Evolutionary conservation across 2,888 invertebrate genomes (phyloP).

Genomic region (Metopia argyrocephala): DNA sequence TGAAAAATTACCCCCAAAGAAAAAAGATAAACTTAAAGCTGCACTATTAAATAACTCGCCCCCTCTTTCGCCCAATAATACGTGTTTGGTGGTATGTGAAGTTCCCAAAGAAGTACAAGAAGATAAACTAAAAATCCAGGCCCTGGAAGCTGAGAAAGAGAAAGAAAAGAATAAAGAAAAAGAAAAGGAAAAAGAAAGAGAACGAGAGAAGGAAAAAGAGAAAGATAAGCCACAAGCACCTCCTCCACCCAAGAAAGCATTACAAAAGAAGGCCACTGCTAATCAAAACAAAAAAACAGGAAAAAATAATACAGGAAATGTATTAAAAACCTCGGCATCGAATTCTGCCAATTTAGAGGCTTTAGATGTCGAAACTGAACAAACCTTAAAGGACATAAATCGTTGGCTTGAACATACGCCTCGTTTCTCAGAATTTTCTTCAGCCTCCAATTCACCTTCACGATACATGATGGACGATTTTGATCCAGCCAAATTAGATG

Average conservation of each 20-base stretch:
- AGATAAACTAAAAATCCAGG: constrained; percentile 5
- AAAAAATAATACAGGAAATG: constrained; percentile 63
- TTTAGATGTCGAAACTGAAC: constrained; percentile 84
- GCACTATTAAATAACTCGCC: constrained; percentile 20
- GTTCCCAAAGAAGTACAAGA: constrained; percentile 21
- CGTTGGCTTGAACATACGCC: constrained; percentile 93
- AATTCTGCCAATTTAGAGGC: constrained; percentile 81
- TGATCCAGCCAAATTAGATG: constrained; percentile 79
- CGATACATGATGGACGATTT: constrained; percentile 84
- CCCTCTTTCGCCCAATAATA: not conserved
- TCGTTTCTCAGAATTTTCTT: constrained; percentile 86
- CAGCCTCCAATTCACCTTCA: constrained; percentile 88
- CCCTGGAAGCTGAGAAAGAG: not conserved
- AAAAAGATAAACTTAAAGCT: constrained; percentile 67
- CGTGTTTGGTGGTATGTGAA: not conserved
- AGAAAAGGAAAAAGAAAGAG: constrained; percentile 33
- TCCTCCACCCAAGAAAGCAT: constrained; percentile 67
- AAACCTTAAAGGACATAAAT: constrained; percentile 87
- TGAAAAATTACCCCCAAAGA: constrained; percentile 61
- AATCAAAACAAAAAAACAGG: constrained; percentile 44
- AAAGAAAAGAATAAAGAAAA: constrained; percentile 1
- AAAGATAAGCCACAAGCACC: constrained; percentile 70
- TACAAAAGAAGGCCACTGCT: constrained; percentile 63
- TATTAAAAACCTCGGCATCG: constrained; percentile 43
- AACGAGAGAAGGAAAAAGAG: constrained; percentile 53